Evolutionary conservation across 2,888 invertebrate genomes (phyloP).

Genomic region (Andrena dorsata): DNA sequence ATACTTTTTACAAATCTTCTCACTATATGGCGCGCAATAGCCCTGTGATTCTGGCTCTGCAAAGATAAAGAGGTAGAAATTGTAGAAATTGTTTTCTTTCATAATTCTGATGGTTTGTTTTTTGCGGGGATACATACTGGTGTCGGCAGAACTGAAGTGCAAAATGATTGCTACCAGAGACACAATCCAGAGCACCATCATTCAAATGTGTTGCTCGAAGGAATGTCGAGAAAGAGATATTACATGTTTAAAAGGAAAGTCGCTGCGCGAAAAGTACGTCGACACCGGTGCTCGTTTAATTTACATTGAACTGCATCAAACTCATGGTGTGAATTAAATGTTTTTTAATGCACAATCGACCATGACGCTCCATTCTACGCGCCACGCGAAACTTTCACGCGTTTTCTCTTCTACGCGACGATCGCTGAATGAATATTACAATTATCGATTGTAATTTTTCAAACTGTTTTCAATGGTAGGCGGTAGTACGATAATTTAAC

Average conservation of each 20-base stretch:
- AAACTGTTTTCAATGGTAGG: slow-evolving; percentile 50
- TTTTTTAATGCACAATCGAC: slow-evolving; percentile 39
- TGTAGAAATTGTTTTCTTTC: background rate
- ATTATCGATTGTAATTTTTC: slow-evolving; percentile 63
- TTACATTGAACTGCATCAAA: slow-evolving; percentile 39
- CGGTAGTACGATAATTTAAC: slow-evolving; percentile 42
- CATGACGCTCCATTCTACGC: slow-evolving; percentile 47
- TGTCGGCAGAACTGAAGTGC: slow-evolving; percentile 61
- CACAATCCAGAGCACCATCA: slow-evolving; percentile 72
- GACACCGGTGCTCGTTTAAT: slow-evolving; percentile 40
- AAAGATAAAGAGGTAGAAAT: slow-evolving; percentile 11
- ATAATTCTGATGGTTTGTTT: background rate
- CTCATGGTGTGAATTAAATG: slow-evolving; percentile 22
- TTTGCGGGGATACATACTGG: slow-evolving; percentile 65
- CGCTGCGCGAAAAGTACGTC: slow-evolving; percentile 15
- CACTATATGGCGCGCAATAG: slow-evolving; percentile 95
- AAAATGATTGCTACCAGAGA: slow-evolving; percentile 66
- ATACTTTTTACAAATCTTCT: slow-evolving; percentile 91
- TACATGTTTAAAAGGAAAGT: slow-evolving; percentile 63
- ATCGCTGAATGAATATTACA: slow-evolving; percentile 43
- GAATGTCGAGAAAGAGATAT: slow-evolving; percentile 46
- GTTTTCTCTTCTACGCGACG: background rate
- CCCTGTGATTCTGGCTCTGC: slow-evolving; percentile 84
- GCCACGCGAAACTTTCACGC: slow-evolving; percentile 22
- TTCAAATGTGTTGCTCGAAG: slow-evolving; percentile 57